Evolutionary conservation across 2,888 invertebrate genomes (phyloP).

Genomic region (Biston stratarius): DNA sequence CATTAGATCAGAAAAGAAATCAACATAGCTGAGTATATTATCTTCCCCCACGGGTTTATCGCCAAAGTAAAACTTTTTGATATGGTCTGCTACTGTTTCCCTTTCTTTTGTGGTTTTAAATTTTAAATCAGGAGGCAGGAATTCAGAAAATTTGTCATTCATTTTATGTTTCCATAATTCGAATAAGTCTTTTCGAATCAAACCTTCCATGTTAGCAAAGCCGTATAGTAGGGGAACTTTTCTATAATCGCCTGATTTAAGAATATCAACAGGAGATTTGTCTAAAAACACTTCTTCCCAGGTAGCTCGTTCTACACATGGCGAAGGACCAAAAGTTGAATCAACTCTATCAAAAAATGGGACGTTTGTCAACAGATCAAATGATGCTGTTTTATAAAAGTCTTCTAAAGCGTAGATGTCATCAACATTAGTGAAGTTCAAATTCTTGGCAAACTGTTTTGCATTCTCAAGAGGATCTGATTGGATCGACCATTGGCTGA

Average conservation of each 20-base stretch:
- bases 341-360: background rate
- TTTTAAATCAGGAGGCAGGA: conserved; percentile 58
- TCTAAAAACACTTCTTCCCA: background rate
- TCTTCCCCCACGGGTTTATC: conserved; percentile 45
- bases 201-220: conserved; percentile 56
- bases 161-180: conserved; percentile 32
- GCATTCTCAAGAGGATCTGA: conserved; percentile 59
- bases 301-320: background rate
- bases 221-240: conserved; percentile 47
- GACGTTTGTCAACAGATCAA: conserved; percentile 34
- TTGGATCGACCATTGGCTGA: conserved; percentile 51
- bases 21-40: conserved; percentile 15
- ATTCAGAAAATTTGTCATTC: conserved; percentile 58
- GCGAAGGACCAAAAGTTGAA: background rate
- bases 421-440: conserved; percentile 52
- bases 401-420: conserved; percentile 57
- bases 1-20: conserved; percentile 56
- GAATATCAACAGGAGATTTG: background rate
- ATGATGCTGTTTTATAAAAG: conserved; percentile 57
- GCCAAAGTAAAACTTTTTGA: conserved; percentile 57
- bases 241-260: conserved; percentile 24
- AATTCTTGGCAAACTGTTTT: conserved; percentile 48
- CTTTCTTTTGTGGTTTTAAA: conserved; percentile 51
- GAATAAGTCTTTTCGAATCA: conserved; percentile 43
- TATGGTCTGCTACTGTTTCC: conserved; percentile 46